Conservation (phyloP, 2,113 vertebrate genomes). For the Aviceda subcristata region DNA sequence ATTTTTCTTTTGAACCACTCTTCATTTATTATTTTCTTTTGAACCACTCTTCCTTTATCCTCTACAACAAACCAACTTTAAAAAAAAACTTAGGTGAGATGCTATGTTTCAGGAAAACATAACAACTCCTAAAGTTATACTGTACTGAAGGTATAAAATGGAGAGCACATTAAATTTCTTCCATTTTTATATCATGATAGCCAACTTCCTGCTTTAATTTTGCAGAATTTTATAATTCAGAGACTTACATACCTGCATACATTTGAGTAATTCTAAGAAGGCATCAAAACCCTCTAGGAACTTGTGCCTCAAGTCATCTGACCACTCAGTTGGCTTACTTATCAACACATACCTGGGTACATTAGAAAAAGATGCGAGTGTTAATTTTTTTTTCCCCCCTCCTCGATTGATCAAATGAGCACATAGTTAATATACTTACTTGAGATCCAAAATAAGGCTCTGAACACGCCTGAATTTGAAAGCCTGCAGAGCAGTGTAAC, state of each 20-base stretch:
- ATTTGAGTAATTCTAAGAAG: slow-evolving; percentile 93
- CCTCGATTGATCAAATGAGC: not conserved
- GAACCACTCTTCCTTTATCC: not conserved
- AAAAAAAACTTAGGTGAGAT: not conserved
- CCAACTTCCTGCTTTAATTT: not conserved
- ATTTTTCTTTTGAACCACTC: not conserved
- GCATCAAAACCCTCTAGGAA: slow-evolving; percentile 92
- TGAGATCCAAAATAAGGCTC: slow-evolving; percentile 94
- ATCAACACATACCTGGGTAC: slow-evolving; percentile 90
- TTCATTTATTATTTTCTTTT: not conserved
- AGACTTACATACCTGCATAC: slow-evolving; percentile 88
- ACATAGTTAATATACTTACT: slow-evolving; percentile 75
- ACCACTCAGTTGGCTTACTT: slow-evolving; percentile 90
- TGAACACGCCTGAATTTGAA: slow-evolving; percentile 96
- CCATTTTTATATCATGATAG: not conserved
- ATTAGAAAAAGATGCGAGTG: not conserved
- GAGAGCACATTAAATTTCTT: not conserved
- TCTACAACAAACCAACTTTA: not conserved
- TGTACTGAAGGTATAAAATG: not conserved
- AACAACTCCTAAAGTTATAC: not conserved
- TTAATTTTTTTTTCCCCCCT: not conserved
- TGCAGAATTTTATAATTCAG: not conserved
- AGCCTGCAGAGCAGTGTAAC: slow-evolving; percentile 93
- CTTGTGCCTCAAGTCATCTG: slow-evolving; percentile 85
- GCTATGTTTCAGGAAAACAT: not conserved